These are phyloP conservation scores for Torymus auratus DNA, from an alignment of 2,888 invertebrate species.

Conservation along the genomic window DNA sequence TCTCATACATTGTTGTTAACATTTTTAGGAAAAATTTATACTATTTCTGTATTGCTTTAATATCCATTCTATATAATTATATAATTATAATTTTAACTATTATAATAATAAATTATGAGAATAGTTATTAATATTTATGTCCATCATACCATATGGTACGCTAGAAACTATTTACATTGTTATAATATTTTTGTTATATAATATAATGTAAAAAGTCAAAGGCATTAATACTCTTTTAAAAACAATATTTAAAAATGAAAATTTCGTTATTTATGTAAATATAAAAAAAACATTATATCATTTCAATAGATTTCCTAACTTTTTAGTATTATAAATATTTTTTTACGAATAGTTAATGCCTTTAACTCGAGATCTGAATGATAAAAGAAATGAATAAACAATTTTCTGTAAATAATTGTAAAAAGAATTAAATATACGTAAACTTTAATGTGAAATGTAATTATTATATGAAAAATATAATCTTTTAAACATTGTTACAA, in stretches of 20 bases:
- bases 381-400: not conserved
- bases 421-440: conserved; percentile 21
- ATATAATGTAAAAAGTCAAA: not conserved
- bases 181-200: conserved; percentile 9
- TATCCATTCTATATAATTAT: not conserved
- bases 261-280: conserved; percentile 39
- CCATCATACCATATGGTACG: not conserved
- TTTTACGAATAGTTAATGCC: not conserved
- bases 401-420: conserved; percentile 28
- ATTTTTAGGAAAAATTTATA: conserved; percentile 25
- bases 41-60: conserved; percentile 3
- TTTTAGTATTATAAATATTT: conserved; percentile 8
- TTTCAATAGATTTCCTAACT: conserved; percentile 20
- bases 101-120: not conserved
- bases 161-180: not conserved
- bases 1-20: conserved; percentile 61
- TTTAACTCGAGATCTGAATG: conserved; percentile 25
- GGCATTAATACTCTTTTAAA: not conserved
- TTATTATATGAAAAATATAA: not conserved
- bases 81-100: conserved; percentile 5
- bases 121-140: conserved; percentile 5
- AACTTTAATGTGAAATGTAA: conserved; percentile 13
- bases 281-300: conserved; percentile 8
- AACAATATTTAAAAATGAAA: not conserved
- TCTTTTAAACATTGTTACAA: not conserved